Evolutionary conservation across 2,113 vertebrate genomes (phyloP), one percentile per base, ranked within the genome.

Genomic region (Prunella himalayana): DNA sequence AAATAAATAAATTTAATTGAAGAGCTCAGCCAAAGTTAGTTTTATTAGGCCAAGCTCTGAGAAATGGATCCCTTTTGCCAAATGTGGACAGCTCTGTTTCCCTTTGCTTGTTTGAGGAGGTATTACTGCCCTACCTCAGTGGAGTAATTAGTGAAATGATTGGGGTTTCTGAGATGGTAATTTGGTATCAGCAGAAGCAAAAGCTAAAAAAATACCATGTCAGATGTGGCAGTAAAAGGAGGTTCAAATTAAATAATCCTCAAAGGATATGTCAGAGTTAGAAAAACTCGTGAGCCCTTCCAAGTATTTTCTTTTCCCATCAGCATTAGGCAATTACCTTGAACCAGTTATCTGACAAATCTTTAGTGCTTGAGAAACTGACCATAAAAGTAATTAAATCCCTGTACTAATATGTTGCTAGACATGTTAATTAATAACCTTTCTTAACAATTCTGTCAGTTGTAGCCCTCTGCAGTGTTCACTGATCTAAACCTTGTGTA

Each of bases 351-450:
- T 60, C 72, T 81, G 60, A 76, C 65, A 76, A 12, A 81, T 81
- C 78, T 89, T 49, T 7, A 82, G 44, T 79, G 53, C 61, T 78
- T 51, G 42, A 88, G 88, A 94, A 95, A 50, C 45, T 30, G n/a
- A 31, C 57, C 57, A 42, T 76, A 76, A 64, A 49, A 71, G 53
- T 89, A 87, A 85, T 92, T 91, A 91, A 94, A 87, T 76, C 25
- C 8, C 18, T 84, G 8, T 65, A 39, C 47, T 64, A 60, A 21
- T 76, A 71, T 33, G 9, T 86, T 86, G 63, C 79, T 77, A 53
- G 41, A 50, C 54, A 22, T 59, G 82, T 88, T 96, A 76, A 80
- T 96, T 82, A 94, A 77, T 80, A 88, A 88, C 54, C 21, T 78
- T 78, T 54, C 39, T 69, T 53, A 85, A 65, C 57, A 82, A 7